Evolutionary conservation across 1,140 invertebrate genomes (phyloP).

Genomic region (Drosophila suzukii): DNA sequence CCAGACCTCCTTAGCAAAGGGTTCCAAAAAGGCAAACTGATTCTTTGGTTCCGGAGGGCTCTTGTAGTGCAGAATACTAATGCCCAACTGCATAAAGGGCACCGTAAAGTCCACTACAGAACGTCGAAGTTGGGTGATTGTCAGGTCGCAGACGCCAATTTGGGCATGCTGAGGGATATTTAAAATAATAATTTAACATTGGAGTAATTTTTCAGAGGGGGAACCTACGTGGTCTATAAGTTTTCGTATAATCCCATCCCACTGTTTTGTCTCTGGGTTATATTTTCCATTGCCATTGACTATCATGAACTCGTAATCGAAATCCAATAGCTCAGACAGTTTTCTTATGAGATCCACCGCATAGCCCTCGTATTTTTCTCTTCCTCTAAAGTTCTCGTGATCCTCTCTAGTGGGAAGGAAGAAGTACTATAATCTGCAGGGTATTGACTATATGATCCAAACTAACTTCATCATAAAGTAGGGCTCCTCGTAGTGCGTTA

Average conservation of each 20-base stretch:
- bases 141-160: conserved; percentile 94
- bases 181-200: not conserved
- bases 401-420: conserved; percentile 36
- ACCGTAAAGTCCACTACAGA: conserved; percentile 94
- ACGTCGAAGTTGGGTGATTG: conserved; percentile 93
- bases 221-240: conserved; percentile 90
- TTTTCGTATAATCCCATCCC: conserved; percentile 94
- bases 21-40: conserved; percentile 96
- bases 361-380: conserved; percentile 90
- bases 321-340: conserved; percentile 88
- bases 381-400: conserved; percentile 71
- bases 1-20: conserved; percentile 96
- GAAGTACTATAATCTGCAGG: not conserved
- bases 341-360: conserved; percentile 90
- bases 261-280: conserved; percentile 88
- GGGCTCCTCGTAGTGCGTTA: conserved; percentile 72
- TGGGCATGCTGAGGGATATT: conserved; percentile 90
- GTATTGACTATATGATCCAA: not conserved
- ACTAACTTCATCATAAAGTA: conserved; percentile 82
- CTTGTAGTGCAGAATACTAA: conserved; percentile 94
- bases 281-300: conserved; percentile 89
- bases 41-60: conserved; percentile 94
- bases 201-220: fast-evolving
- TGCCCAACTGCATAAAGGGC: conserved; percentile 95
- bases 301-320: conserved; percentile 91